phyloP scores from a whole-genome alignment of 2,888 invertebrate genomes.

The Spodoptera littoralis region DNA sequence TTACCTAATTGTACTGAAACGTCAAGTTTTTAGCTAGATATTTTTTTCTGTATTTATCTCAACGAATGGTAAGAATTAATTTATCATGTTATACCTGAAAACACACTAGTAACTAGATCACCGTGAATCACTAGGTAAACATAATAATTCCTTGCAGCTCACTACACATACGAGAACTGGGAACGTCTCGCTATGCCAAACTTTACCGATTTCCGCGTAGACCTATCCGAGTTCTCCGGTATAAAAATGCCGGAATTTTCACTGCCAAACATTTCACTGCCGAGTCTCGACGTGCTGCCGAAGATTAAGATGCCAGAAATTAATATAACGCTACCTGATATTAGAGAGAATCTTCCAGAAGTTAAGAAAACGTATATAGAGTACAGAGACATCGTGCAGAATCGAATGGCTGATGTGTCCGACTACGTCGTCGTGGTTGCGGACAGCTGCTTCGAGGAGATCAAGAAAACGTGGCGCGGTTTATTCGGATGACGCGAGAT shows the following conservation, averaged over 20 bases:
- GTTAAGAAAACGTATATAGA: conserved; percentile 77
- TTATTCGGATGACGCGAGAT: conserved; percentile 69
- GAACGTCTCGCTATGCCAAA: conserved; percentile 80
- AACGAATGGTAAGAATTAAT: no score
- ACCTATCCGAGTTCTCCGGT: conserved; percentile 77
- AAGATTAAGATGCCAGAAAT: conserved; percentile 69
- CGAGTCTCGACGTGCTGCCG: conserved; percentile 67
- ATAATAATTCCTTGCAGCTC: conserved; percentile 80
- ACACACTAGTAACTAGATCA: no score
- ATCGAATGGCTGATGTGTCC: conserved; percentile 85
- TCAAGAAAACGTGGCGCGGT: conserved; percentile 78
- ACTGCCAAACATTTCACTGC: conserved; percentile 68
- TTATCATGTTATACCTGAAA: no score
- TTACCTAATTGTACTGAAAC: no score
- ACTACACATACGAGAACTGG: conserved; percentile 86
- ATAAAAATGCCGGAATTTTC: conserved; percentile 65
- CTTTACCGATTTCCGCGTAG: conserved; percentile 82
- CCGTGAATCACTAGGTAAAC: conserved; percentile 48
- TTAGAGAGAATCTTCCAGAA: conserved; percentile 76
- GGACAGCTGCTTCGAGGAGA: conserved; percentile 85
- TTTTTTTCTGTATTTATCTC: no score
- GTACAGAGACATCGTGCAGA: conserved; percentile 84
- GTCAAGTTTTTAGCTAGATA: no score
- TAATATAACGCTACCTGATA: conserved; percentile 74
- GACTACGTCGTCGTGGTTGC: conserved; percentile 86